Base-by-base conservation (phyloP, 2,113 vertebrate species). In the Alethe castanea region DNA sequence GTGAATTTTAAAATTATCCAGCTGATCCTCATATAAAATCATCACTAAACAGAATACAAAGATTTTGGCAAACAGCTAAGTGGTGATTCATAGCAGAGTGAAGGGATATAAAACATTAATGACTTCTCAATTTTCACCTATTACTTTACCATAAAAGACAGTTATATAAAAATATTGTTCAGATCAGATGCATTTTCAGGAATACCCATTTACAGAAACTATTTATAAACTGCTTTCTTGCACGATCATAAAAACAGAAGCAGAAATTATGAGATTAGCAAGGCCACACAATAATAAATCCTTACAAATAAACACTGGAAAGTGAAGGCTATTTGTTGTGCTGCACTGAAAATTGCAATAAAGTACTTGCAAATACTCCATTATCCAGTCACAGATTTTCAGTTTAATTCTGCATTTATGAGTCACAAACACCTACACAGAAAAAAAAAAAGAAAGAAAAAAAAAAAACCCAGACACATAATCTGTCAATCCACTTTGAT, bases 371-470 rank as follows among this genome's bases (percentile, higher is more conserved):
- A 97, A 97, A 96, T 90, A 90, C 69, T 86, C 88, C 61, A 91
- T 96, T 96, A 93, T 90, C 76, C 76, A 95, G 67, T 94, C 95
- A 91, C 86, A 96, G 96, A 96, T 96, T 95, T 97, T 96, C 0
- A 0, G 81, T 94, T 92, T 97, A 97, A 97, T 97, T 97, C 96
- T 97, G 94, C 80, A 87, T 94, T 96, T 96, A 88, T 97, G 97
- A 97, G 88, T 97, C 97, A 97, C 81, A 95, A 88, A 96, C 96
- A 96, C 95, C 96, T 95, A 97, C 97, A 81, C 56, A 7, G 24
- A 3, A 28, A 29, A 54, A 78, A 73, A 77, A 20, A 18, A 47
- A 28, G 53, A 48, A 25, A 29, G 10, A 24, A 9, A 1, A 44
- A 84, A 70, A 52, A 77, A 80, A 76, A 86, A 4, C 50, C 71